Conservation (phyloP, 2,113 vertebrate genomes). For the Callionymus lyra region DNA sequence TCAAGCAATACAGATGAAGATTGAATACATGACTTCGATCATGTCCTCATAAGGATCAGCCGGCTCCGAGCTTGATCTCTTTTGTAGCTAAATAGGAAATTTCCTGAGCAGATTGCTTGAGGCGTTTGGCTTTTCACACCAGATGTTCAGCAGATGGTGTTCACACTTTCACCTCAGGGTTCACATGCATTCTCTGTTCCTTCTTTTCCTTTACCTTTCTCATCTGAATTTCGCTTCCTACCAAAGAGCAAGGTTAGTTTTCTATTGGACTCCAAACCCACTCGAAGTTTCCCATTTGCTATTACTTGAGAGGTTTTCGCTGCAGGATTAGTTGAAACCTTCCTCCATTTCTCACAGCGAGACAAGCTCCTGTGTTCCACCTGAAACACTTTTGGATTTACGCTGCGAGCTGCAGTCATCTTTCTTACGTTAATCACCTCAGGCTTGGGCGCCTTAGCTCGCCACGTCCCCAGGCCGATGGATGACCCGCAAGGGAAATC, state of each 20-base stretch:
- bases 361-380: slow-evolving; percentile 58
- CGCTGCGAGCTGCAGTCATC: slow-evolving; percentile 40
- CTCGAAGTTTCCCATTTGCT: background rate
- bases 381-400: slow-evolving; percentile 62
- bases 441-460: slow-evolving; percentile 42
- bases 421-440: slow-evolving; percentile 65
- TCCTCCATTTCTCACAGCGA: slow-evolving; percentile 61
- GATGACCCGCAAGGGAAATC: slow-evolving; percentile 64
- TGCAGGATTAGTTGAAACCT: slow-evolving; percentile 34
- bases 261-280: background rate
- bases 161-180: slow-evolving; percentile 37
- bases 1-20: no score
- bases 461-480: slow-evolving; percentile 42
- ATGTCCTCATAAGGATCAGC: no score
- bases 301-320: slow-evolving; percentile 41
- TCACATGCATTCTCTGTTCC: slow-evolving; percentile 20
- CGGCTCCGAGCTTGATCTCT: no score
- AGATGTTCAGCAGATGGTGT: slow-evolving; percentile 58
- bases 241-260: slow-evolving; percentile 1
- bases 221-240: background rate
- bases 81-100: slow-evolving; percentile 30
- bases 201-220: slow-evolving; percentile 4
- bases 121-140: slow-evolving; percentile 30
- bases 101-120: slow-evolving; percentile 28
- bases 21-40: no score